phyloP scores from a whole-genome alignment of 2,888 invertebrate species.

The Halictus quadricinctus region DNA sequence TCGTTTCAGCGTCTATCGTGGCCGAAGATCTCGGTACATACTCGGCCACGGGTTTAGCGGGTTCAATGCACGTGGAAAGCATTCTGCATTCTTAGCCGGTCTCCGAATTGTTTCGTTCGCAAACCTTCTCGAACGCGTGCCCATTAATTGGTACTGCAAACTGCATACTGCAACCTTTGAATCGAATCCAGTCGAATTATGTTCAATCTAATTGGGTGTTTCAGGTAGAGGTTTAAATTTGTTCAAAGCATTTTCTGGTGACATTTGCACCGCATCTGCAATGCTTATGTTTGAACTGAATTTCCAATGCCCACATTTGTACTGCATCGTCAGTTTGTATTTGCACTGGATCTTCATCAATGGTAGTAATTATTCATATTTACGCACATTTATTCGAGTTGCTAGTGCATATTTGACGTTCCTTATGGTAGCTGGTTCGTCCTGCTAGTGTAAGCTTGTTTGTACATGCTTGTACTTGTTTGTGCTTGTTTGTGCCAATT shows the following conservation, averaged over 20 bases:
- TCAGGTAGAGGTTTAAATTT: neutral
- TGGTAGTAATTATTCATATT: no score
- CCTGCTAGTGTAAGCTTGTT: neutral
- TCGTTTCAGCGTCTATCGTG: conserved; percentile 20
- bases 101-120: neutral
- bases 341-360: neutral
- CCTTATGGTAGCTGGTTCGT: neutral
- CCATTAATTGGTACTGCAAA: neutral
- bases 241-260: neutral
- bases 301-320: no score
- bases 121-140: neutral
- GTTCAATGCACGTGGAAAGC: conserved; percentile 34
- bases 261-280: neutral
- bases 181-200: neutral
- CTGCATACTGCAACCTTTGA: neutral
- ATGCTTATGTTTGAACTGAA: no score
- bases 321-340: no score
- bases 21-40: conserved; percentile 22
- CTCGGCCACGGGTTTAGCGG: conserved; percentile 13
- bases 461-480: no score
- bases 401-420: no score
- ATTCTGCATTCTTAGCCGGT: neutral
- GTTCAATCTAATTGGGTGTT: neutral
- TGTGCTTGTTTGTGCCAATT: no score
- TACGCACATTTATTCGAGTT: no score